Percentiles rank a stretch among this genome's conserved stretches.
Conservation (phyloP, 2,797 vertebrate genomes). For the Emys orbicularis region DNA sequence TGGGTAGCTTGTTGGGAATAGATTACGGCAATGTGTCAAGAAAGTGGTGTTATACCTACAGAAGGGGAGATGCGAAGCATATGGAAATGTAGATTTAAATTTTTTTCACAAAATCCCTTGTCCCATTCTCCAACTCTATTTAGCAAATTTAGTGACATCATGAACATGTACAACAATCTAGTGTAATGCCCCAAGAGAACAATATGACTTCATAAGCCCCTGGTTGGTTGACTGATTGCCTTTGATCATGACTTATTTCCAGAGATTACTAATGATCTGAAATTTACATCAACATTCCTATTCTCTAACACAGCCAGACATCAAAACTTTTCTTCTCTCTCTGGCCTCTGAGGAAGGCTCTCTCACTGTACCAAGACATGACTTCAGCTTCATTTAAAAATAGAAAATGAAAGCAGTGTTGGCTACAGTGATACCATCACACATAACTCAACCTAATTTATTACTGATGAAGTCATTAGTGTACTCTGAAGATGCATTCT, state of each 20-base stretch:
- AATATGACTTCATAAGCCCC: background rate
- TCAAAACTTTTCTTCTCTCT: background rate
- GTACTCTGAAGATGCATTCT: slow-evolving; percentile 50
- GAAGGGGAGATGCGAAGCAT: background rate
- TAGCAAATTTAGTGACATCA: background rate
- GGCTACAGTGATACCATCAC: slow-evolving; percentile 28
- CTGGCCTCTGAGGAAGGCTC: slow-evolving; percentile 25
- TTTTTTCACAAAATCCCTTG: background rate
- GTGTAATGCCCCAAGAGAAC: background rate
- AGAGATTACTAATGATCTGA: background rate
- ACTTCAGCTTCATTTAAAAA: slow-evolving; percentile 55
- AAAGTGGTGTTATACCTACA: background rate
- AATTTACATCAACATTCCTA: background rate
- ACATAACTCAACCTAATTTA: slow-evolving; percentile 61
- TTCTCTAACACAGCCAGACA: slow-evolving; percentile 1
- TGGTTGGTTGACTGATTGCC: background rate
- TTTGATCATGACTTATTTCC: background rate
- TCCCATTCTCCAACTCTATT: background rate
- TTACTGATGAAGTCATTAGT: slow-evolving; percentile 69
- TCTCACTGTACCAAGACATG: slow-evolving; percentile 15
- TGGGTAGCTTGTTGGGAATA: background rate
- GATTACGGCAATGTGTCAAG: rapidly evolving
- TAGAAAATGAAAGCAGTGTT: slow-evolving; percentile 26
- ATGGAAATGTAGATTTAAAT: background rate
- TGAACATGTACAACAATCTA: background rate